These are phyloP conservation scores for Megaleporinus macrocephalus DNA, from an alignment of 2,113 vertebrate species.

Conservation along the genomic window DNA sequence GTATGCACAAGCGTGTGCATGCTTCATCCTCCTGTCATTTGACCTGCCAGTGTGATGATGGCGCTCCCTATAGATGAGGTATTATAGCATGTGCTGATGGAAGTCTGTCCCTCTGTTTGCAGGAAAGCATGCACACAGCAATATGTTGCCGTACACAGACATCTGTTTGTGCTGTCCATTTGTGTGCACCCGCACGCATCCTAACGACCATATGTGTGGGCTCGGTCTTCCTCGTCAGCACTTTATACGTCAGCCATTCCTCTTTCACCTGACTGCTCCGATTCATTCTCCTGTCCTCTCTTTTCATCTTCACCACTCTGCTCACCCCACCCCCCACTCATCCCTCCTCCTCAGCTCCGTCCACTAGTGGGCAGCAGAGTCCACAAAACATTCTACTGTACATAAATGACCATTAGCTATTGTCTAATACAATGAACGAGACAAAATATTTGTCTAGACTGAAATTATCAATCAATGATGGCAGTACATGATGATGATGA, in stretches of 20 bases:
- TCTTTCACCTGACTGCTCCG: slow-evolving; percentile 36
- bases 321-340: background rate
- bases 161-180: slow-evolving; percentile 20
- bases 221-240: slow-evolving; percentile 38
- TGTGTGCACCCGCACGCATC: background rate
- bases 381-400: background rate
- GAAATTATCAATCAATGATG: too few relatives aligned
- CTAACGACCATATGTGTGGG: slow-evolving; percentile 8
- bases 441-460: background rate
- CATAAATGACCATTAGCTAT: background rate
- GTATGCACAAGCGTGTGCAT: background rate
- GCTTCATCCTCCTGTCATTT: slow-evolving; percentile 7
- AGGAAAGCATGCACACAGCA: background rate
- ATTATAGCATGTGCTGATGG: slow-evolving; percentile 2
- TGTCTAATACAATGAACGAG: background rate
- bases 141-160: slow-evolving; percentile 16
- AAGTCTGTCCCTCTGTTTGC: slow-evolving; percentile 38
- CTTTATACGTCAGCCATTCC: slow-evolving; percentile 56
- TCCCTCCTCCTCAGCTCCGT: background rate
- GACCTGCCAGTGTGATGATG: slow-evolving; percentile 12
- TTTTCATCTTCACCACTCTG: background rate
- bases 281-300: background rate
- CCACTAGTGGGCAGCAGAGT: slow-evolving; percentile 49
- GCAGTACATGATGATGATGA: too few relatives aligned
- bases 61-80: slow-evolving; percentile 34